Conservation (phyloP, 2,888 invertebrate genomes). For the Ferrisia virgata region DNA sequence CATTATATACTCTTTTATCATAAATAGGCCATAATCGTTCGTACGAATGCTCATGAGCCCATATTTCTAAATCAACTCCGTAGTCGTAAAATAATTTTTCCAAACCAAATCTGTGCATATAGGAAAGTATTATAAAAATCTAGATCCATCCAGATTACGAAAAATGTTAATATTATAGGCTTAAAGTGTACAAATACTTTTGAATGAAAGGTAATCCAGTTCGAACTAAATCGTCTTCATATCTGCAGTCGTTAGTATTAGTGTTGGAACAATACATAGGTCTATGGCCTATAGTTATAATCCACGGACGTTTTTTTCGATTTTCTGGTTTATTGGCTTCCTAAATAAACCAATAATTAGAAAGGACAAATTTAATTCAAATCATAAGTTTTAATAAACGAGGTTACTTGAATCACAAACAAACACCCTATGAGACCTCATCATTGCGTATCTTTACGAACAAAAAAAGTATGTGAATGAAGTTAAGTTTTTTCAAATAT, state of each 20-base stretch:
- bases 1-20: conserved; percentile 69
- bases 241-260: conserved; percentile 76
- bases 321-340: conserved; percentile 72
- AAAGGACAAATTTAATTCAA: background rate
- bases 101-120: conserved; percentile 62
- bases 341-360: conserved; percentile 47
- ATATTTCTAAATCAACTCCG: conserved; percentile 89
- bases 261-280: conserved; percentile 90
- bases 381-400: background rate
- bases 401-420: background rate
- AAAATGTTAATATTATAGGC: no score
- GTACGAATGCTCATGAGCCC: conserved; percentile 98
- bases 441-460: no score
- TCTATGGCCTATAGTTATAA: conserved; percentile 77
- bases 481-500: background rate
- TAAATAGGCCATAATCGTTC: conserved; percentile 94
- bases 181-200: no score
- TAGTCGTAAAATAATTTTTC: conserved; percentile 82
- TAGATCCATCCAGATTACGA: no score
- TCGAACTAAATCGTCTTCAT: conserved; percentile 64
- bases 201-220: conserved; percentile 61
- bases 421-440: no score
- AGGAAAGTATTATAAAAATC: no score
- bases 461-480: no score
- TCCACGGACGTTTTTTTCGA: conserved; percentile 72